Conservation (phyloP, 2,113 vertebrate genomes). For the Probosciger aterrimus region DNA sequence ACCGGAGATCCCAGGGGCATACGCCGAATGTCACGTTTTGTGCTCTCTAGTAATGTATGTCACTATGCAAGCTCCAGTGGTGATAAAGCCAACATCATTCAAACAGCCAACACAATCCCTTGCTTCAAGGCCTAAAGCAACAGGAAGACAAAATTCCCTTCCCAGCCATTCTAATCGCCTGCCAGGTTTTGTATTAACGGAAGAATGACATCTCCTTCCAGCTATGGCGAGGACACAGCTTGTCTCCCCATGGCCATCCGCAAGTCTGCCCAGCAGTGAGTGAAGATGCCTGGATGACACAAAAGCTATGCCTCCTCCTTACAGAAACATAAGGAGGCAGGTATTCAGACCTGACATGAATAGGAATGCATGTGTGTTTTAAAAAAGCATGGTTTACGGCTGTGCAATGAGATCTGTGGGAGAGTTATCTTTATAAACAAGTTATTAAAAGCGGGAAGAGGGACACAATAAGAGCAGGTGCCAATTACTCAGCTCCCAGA, state of each 20-base stretch:
- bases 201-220: neutral
- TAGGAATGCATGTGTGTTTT: neutral
- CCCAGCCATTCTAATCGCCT: neutral
- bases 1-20: neutral
- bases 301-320: neutral
- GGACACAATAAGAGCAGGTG: slow-evolving; percentile 54
- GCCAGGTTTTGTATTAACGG: neutral
- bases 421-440: slow-evolving; percentile 45
- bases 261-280: neutral
- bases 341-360: neutral
- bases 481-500: slow-evolving; percentile 56
- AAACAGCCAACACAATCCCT: neutral
- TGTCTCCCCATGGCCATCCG: fast-evolving
- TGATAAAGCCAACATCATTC: neutral
- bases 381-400: neutral
- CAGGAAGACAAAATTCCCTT: neutral
- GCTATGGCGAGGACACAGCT: neutral
- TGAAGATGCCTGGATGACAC: neutral
- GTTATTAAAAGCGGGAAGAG: slow-evolving; percentile 41
- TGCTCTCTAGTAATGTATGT: neutral
- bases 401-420: slow-evolving; percentile 24
- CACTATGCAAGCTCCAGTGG: neutral
- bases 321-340: neutral
- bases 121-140: slow-evolving; percentile 5
- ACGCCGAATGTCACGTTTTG: fast-evolving